A percentile compares a stretch with the other conserved stretches of the same genome.
phyloP scores from a whole-genome alignment of 2,888 invertebrate genomes.

The Nymphalis polychloros region DNA sequence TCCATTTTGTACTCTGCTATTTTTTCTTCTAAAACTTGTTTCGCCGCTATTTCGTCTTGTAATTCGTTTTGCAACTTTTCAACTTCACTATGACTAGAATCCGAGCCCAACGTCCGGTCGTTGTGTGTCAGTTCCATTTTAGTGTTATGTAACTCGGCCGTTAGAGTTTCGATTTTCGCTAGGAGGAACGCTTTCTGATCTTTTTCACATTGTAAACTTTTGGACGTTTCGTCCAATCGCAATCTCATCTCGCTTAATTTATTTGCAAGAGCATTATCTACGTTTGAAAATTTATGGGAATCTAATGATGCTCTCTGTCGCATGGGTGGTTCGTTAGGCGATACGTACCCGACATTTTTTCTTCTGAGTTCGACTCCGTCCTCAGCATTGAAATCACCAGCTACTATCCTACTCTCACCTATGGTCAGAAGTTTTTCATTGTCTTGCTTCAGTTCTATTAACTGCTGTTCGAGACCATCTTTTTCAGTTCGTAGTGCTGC shows the following conservation, averaged over 20 bases:
- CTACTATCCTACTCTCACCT: conserved; percentile 71
- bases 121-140: conserved; percentile 67
- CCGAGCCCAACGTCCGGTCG: conserved; percentile 72
- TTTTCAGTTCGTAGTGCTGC: conserved; percentile 88
- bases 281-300: conserved; percentile 73
- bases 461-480: conserved; percentile 88
- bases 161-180: conserved; percentile 66
- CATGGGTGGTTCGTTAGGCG: conserved; percentile 61
- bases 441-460: conserved; percentile 89
- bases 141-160: conserved; percentile 66
- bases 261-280: conserved; percentile 70
- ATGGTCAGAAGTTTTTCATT: conserved; percentile 87
- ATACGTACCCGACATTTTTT: conserved; percentile 60
- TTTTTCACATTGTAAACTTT: conserved; percentile 68
- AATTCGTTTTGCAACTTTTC: conserved; percentile 73
- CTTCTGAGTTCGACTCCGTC: conserved; percentile 71
- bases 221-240: conserved; percentile 67
- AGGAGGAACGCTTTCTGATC: conserved; percentile 71
- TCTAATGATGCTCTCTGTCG: conserved; percentile 72
- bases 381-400: conserved; percentile 64
- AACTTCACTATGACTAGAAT: conserved; percentile 75
- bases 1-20: conserved; percentile 77
- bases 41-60: conserved; percentile 74
- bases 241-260: conserved; percentile 68
- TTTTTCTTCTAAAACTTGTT: conserved; percentile 74